These are phyloP conservation scores for Papilio dardanus DNA, from an alignment of 1,140 invertebrate species.

Conservation along the genomic window DNA sequence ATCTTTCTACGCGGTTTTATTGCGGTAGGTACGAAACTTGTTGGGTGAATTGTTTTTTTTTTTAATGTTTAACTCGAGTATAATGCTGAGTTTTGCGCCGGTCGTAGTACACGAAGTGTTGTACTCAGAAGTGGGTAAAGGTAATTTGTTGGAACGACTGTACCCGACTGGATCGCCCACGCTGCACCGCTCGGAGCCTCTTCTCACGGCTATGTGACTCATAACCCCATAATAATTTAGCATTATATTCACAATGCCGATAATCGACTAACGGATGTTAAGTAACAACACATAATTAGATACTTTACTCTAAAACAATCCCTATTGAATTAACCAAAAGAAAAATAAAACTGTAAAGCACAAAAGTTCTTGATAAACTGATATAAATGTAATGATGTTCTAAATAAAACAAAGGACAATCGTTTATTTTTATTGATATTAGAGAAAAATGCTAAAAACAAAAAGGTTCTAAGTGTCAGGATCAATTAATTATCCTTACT, in stretches of 20 bases:
- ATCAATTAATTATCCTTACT: not conserved
- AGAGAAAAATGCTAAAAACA: not conserved
- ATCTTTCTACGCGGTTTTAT: constrained; percentile 6
- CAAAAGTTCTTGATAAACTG: not conserved
- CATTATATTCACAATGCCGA: constrained; percentile 52
- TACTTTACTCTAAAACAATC: constrained; percentile 16
- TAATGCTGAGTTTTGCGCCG: constrained; percentile 12
- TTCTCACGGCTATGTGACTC: constrained; percentile 67
- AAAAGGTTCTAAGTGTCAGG: not conserved
- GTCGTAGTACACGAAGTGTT: constrained; percentile 21
- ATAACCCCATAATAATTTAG: constrained; percentile 56
- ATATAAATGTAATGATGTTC: not conserved
- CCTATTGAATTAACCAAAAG: not conserved
- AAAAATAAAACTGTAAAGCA: too few species aligned
- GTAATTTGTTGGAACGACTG: constrained; percentile 71
- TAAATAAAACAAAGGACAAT: not conserved
- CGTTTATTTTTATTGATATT: not conserved
- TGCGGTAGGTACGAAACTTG: constrained; percentile 1
- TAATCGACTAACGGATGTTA: constrained; percentile 47
- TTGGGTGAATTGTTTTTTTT: constrained; percentile 9
- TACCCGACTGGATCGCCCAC: constrained; percentile 64
- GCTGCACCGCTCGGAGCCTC: constrained; percentile 39
- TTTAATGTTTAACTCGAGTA: not conserved
- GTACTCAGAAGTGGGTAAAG: constrained; percentile 58
- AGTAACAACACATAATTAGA: constrained; percentile 27